Evolutionary conservation across 2,888 invertebrate genomes (phyloP), one percentile per base, ranked within the genome.

Genomic region (Tenthredo notha): DNA sequence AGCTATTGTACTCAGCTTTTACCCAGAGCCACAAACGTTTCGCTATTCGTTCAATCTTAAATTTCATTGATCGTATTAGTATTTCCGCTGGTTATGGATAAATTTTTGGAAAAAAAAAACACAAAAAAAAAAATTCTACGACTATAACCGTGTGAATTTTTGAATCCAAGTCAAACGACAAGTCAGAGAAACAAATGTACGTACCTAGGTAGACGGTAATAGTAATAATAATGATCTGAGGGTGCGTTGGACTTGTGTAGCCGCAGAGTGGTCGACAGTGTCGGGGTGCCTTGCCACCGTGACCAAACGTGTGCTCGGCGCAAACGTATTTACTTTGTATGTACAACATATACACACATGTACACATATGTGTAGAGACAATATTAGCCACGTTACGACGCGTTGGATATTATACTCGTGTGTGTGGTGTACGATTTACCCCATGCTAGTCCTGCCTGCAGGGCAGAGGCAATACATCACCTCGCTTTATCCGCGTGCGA

Each of bases 401-500:
- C 74, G 33, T 33, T 67, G 58, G 37, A 80, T 80, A 80, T 61
- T 80, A 80, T 61, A 61, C 80, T 12, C 61, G 37, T 80, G 40
- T 58, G 80, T 80, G 61, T 61, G 58, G 67, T 29, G 47, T 70
- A 47, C 83, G 83, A 67, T 83, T 83, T 83, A 83, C 83, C 83
- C 83, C 83, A 70, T 50, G 83, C 83, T 21, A 83, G 47, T n/a
- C 29, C 83, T 58, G 80, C 54, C 77, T 37, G 21, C 25, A 33
- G 70, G 67, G 47, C 83, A 43, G 47, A 83, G 83, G 83, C 83
- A 83, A 83, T 83, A 83, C 83, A 83, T 83, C 83, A 83, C 40
- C 9, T 70, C 61, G 80, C 83, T 83, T 83, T 83, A 83, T 83
- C 83, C 83, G 67, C 83, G 83, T 83, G 83, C 83, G 83, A 83